A percentile compares a stretch with the other conserved stretches of the same genome.
These are phyloP conservation scores for Strix uralensis DNA, from an alignment of 2,113 vertebrate genomes.

Conservation along the genomic window DNA sequence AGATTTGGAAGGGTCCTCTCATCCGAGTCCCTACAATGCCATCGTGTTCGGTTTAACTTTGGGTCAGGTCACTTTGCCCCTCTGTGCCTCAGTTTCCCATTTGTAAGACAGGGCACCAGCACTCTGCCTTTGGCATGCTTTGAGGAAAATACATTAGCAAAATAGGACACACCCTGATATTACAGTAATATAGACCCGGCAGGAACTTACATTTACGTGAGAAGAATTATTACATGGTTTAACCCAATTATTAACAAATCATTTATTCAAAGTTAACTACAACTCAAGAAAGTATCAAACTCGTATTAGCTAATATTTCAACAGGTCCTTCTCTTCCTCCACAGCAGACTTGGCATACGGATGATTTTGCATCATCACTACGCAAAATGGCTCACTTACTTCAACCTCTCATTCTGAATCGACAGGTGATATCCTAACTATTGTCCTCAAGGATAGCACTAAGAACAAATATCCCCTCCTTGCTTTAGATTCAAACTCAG, in stretches of 20 bases:
- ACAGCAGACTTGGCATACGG: neutral
- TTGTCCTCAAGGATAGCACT: neutral
- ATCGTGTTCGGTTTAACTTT: neutral
- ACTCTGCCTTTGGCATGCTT: neutral
- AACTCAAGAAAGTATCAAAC: neutral
- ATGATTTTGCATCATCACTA: neutral
- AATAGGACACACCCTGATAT: neutral
- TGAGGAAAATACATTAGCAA: neutral
- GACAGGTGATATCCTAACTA: neutral
- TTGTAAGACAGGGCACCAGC: neutral
- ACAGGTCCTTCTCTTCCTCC: neutral
- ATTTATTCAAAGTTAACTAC: neutral
- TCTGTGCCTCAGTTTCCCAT: neutral
- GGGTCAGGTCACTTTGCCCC: neutral
- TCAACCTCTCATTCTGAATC: rapidly evolving
- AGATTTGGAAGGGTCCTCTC: neutral
- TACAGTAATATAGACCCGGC: neutral
- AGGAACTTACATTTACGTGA: neutral
- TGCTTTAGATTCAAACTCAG: neutral
- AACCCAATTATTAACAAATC: slow-evolving; percentile 24
- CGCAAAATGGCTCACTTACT: neutral
- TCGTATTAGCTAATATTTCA: neutral
- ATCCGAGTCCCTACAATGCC: neutral
- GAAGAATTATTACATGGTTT: neutral
- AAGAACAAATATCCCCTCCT: neutral